Conservation (phyloP, 2,797 vertebrate genomes). For the Rallus crepitans region DNA sequence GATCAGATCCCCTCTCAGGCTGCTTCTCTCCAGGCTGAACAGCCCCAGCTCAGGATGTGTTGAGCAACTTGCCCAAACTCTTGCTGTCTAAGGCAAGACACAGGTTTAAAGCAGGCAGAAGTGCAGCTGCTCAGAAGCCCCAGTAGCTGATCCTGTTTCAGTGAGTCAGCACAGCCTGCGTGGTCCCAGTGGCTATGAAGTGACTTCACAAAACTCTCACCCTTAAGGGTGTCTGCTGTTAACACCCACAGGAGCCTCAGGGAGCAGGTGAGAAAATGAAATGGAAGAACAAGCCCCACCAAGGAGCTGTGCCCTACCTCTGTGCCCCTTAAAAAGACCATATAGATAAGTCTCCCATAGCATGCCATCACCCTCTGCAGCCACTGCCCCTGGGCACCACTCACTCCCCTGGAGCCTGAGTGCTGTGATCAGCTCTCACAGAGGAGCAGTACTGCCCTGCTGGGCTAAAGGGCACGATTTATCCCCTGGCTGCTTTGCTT, state of each 20-base stretch:
- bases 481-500: neutral
- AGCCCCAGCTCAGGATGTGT: no score
- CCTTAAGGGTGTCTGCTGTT: neutral
- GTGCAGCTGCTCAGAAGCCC: neutral
- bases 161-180: neutral
- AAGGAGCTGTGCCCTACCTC: neutral
- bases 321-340: neutral
- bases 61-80: neutral
- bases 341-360: accelerated
- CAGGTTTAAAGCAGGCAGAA: neutral
- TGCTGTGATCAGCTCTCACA: no score
- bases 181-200: neutral
- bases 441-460: neutral
- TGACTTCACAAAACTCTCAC: neutral
- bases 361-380: no score
- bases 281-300: neutral
- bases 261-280: neutral
- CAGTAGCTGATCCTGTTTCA: no score
- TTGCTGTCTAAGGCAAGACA: neutral
- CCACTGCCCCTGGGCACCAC: neutral
- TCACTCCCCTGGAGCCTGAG: neutral
- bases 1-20: no score
- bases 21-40: no score
- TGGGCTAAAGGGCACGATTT: neutral
- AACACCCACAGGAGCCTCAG: neutral